phyloP scores from a whole-genome alignment of 2,113 vertebrate species.

The Dicaeum eximium region DNA sequence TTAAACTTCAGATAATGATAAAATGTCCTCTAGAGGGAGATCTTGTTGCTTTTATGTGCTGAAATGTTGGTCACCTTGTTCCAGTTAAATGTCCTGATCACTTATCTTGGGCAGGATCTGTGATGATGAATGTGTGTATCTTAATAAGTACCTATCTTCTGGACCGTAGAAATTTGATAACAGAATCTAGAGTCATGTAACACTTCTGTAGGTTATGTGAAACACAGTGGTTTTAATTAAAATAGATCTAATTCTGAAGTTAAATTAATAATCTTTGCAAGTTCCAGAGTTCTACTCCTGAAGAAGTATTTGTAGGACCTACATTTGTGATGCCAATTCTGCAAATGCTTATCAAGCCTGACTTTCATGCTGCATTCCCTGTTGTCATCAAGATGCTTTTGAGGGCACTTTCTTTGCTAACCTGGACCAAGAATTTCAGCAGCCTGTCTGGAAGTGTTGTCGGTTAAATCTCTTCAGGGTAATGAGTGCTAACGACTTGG shows the following conservation, averaged over 20 bases:
- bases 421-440: neutral
- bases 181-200: neutral
- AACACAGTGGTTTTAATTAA: neutral
- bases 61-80: neutral
- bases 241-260: neutral
- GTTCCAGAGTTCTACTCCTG: neutral
- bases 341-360: neutral
- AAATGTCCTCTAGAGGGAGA: slow-evolving; percentile 55
- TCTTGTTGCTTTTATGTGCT: slow-evolving; percentile 7
- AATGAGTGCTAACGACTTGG: neutral
- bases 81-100: neutral
- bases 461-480: neutral
- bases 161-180: neutral
- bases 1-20: neutral
- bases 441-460: neutral
- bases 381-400: neutral
- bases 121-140: neutral
- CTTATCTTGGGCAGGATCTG: neutral
- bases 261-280: neutral
- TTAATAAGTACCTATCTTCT: neutral
- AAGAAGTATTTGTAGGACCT: neutral
- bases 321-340: neutral
- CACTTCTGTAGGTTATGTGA: neutral
- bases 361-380: neutral
- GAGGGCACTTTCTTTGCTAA: neutral